These are phyloP conservation scores for Pipistrellus kuhlii DNA, from an alignment of 2,797 vertebrate species.

Conservation along the genomic window DNA sequence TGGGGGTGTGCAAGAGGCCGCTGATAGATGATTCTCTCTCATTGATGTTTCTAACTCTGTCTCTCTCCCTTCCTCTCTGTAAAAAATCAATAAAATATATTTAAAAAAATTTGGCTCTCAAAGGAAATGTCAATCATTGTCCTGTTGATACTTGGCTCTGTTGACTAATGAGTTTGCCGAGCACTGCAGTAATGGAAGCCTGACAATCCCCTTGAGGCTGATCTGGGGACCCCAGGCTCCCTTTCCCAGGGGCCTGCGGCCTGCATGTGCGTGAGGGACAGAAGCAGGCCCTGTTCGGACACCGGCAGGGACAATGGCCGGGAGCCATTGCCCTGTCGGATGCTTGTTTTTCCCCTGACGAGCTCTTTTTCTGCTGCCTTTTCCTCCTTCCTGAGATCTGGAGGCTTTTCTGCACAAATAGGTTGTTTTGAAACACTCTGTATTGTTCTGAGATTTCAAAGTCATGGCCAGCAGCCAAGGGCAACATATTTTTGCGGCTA, in stretches of 20 bases:
- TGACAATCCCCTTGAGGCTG: neutral
- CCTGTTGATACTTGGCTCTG: too few species aligned
- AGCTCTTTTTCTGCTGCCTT: neutral
- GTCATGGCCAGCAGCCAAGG: neutral
- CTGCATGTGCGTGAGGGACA: conserved; percentile 71
- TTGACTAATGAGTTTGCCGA: too few species aligned
- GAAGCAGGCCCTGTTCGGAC: conserved; percentile 8
- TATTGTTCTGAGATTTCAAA: conserved; percentile 49
- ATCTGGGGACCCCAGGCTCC: too few species aligned
- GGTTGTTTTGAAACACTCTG: neutral
- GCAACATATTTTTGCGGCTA: neutral
- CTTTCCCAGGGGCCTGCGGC: neutral
- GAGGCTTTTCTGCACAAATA: neutral
- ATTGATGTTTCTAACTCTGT: too few species aligned
- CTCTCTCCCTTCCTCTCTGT: too few species aligned
- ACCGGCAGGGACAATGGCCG: rapidly evolving
- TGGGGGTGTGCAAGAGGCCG: too few species aligned
- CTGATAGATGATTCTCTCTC: too few species aligned
- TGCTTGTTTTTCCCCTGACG: neutral
- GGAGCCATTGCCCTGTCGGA: neutral
- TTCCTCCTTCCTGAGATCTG: neutral
- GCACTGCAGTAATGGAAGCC: neutral
- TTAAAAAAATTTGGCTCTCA: too few species aligned
- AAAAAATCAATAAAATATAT: too few species aligned
- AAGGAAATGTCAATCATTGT: too few species aligned